Base-by-base conservation (phyloP, 2,113 vertebrate genomes). In the Blennius ocellaris region DNA sequence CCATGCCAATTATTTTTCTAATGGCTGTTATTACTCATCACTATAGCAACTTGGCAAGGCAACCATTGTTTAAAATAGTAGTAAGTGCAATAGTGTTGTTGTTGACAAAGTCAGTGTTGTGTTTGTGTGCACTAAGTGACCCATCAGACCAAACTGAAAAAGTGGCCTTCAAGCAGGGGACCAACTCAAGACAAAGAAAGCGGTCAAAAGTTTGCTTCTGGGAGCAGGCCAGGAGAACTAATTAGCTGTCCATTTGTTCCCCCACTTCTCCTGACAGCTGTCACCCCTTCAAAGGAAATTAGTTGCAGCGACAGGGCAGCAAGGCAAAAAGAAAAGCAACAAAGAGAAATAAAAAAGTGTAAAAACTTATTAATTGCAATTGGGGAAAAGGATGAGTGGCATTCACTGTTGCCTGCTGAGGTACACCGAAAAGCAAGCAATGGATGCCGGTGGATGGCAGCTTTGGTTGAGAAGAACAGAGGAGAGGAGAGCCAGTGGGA, bases 1-100 rank as follows among this genome's bases (percentile, higher is more conserved):
- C 80, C 78, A 79, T 89, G 82, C 81, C 86, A 89, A 93, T 93
- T 92, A 93, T 90, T 90, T 89, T 90, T 88, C 82, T 93, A 93
- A 94, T 92, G 84, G 89, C 89, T 87, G 85, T 91, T 91, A 94
- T 94, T 93, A 93, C 81, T 92, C 91, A 91, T 88, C 83, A 76
- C 86, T 62, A 58, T 88, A 86, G 89, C 81, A 87, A 85, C 84
- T 58, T 48, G 61, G 80, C 89, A 47, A 50, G 73, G 49, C 73
- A 36, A 30, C 84, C 84, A 89, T 92, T 93, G 87, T 92, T 90
- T 89, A 78, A 82, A 76, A 83, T 44, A 69, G 75, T 50, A 68
- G 54, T 89, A 87, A 90, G 89, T 88, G 85, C 84, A 87, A 74
- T 62, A 71, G 69, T 53, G 53, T 58, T 57, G 61, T 54, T 62